Conservation (phyloP, 2,113 vertebrate genomes). For the Cochlearius cochlearius region DNA sequence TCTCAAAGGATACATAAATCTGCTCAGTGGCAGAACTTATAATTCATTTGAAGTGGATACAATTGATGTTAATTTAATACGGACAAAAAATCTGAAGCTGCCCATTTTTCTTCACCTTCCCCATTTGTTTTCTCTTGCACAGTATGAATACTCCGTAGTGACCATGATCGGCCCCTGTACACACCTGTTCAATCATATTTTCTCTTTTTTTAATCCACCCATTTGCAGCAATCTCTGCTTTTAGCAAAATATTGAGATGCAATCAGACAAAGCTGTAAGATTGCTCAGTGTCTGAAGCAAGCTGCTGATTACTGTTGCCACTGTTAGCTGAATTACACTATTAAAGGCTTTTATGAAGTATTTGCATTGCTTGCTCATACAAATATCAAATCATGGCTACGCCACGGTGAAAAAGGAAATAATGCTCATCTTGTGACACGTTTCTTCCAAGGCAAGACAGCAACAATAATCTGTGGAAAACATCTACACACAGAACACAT, state of each 20-base stretch:
- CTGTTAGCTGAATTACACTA: conserved; percentile 35
- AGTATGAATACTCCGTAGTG: not conserved
- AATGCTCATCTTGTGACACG: not conserved
- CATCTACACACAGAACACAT: not conserved
- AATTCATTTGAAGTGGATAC: not conserved
- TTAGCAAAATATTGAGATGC: conserved; percentile 51
- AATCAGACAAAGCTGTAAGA: conserved; percentile 42
- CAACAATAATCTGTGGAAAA: not conserved
- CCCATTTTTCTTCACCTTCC: conserved; percentile 33
- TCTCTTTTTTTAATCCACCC: conserved; percentile 2
- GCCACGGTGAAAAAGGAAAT: not conserved
- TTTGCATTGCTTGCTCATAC: conserved; percentile 30
- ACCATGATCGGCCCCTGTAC: not conserved
- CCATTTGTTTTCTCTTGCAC: conserved; percentile 18
- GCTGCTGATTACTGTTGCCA: conserved; percentile 38
- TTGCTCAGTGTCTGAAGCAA: conserved; percentile 32
- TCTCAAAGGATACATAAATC: conserved; percentile 31
- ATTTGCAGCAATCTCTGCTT: conserved; percentile 33
- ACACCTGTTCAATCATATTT: not conserved
- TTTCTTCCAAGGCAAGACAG: conserved; percentile 7
- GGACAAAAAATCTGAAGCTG: conserved; percentile 3
- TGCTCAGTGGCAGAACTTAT: conserved; percentile 24
- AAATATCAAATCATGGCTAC: conserved; percentile 39
- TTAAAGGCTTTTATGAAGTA: conserved; percentile 42
- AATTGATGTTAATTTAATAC: conserved; percentile 53